Conservation (phyloP, 2,113 vertebrate genomes). For the Globicephala melas region DNA sequence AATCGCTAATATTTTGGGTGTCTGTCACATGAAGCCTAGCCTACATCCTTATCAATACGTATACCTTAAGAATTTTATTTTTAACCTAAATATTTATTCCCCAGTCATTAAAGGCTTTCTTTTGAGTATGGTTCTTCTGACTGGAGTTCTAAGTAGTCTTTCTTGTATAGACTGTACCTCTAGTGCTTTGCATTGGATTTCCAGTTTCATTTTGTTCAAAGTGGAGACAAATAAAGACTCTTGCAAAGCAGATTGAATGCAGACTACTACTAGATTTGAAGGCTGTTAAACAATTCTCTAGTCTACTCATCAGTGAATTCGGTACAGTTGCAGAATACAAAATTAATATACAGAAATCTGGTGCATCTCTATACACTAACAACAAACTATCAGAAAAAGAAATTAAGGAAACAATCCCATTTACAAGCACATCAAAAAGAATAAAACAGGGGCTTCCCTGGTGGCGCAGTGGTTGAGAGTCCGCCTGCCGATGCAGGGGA, state of each 20-base stretch:
- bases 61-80: not conserved
- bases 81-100: not conserved
- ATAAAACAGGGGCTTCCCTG: not conserved
- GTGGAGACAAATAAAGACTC: not conserved
- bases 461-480: no score
- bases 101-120: not conserved
- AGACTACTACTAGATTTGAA: not conserved
- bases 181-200: not conserved
- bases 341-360: no score
- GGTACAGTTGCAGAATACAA: no score
- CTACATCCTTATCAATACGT: not conserved
- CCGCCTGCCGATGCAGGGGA: no score
- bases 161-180: not conserved
- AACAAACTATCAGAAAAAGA: no score
- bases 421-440: no score
- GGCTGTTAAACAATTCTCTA: not conserved
- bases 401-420: no score
- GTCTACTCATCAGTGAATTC: no score
- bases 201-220: not conserved
- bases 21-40: not conserved
- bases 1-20: not conserved
- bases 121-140: not conserved
- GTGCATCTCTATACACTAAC: no score
- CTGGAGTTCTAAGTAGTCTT: not conserved
- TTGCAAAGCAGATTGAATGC: not conserved